Base-by-base conservation (phyloP, 2,113 vertebrate genomes). In the Ammodytes marinus region DNA sequence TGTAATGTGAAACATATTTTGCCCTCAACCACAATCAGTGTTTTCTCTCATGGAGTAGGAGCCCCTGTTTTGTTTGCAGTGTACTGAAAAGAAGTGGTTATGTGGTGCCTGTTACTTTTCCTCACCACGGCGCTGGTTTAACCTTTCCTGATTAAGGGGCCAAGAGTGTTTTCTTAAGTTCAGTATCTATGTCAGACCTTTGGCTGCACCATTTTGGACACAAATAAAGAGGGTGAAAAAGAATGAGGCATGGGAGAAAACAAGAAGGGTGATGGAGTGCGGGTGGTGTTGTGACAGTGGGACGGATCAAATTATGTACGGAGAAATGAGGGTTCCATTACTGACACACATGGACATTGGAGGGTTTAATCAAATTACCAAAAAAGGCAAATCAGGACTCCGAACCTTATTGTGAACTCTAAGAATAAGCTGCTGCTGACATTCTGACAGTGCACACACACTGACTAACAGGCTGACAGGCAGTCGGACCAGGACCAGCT, bases 151-250 rank as follows among this genome's bases (percentile, higher is more conserved):
- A 85, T 80, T 60, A 37, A 82, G 74, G 27, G 80, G 66, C 45
- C 68, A 55, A 59, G 40, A 71, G 63, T 89, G 85, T 90, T 92
- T 91, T 90, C 76, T 80, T 87, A 84, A 89, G 75, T 90, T 89
- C 12, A 4, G 50, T 86, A 89, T 91, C 90, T 86, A 61, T 39
- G 54, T 74, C 72, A 75, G 88, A 84, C 76, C 77, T 83, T 74
- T 92, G 89, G 89, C 89, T 91, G 27, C 72, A 83, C 83, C 27
- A 79, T 80, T 39, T 69, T 12, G 66, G 50, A 74, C 55, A 19
- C 63, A 49, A 71, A 83, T 40, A 53, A 60, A 70, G 55, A 75
- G 39, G 53, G 68, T 19, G 74, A 39, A 45, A 49, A 63, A 84
- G 74, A 83, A 79, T 17, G 42, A 40, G 47, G 49, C 49, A 45